phyloP scores from a whole-genome alignment of 2,113 vertebrate species.

The Myotis davidii region DNA sequence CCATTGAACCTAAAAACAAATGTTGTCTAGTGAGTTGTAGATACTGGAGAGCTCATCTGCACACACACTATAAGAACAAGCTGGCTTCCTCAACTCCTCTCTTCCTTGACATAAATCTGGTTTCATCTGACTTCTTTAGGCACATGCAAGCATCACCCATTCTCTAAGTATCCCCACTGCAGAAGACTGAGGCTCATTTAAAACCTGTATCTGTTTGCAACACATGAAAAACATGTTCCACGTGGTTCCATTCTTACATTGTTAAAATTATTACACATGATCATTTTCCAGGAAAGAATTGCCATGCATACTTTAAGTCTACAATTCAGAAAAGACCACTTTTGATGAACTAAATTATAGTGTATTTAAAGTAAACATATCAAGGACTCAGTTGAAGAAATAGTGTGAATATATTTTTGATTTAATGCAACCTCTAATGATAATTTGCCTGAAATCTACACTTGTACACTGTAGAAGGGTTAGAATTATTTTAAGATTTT shows the following conservation, averaged over 20 bases:
- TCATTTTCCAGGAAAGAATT: background rate
- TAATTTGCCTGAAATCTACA: background rate
- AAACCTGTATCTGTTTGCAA: background rate
- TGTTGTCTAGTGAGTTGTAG: constrained; percentile 85
- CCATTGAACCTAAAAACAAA: constrained; percentile 97
- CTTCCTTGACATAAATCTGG: constrained; percentile 41
- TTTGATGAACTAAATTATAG: background rate
- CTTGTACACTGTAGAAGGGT: background rate
- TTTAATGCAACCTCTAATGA: background rate
- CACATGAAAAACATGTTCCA: constrained; percentile 40
- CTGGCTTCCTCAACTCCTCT: background rate
- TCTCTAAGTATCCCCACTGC: background rate
- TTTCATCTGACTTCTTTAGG: background rate
- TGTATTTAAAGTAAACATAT: background rate
- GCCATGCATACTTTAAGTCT: background rate
- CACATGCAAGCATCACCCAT: constrained; percentile 14
- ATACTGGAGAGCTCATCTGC: constrained; percentile 60
- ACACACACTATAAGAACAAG: constrained; percentile 52
- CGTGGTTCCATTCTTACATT: background rate
- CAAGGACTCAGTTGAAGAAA: constrained; percentile 48
- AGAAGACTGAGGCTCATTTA: background rate
- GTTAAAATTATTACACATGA: background rate
- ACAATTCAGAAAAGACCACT: background rate
- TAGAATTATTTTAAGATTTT: constrained; percentile 45
- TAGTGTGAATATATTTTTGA: constrained; percentile 9